phyloP scores from a whole-genome alignment of 92 coral and sea anemone genomes.

The Palythoa heliodiscus region DNA sequence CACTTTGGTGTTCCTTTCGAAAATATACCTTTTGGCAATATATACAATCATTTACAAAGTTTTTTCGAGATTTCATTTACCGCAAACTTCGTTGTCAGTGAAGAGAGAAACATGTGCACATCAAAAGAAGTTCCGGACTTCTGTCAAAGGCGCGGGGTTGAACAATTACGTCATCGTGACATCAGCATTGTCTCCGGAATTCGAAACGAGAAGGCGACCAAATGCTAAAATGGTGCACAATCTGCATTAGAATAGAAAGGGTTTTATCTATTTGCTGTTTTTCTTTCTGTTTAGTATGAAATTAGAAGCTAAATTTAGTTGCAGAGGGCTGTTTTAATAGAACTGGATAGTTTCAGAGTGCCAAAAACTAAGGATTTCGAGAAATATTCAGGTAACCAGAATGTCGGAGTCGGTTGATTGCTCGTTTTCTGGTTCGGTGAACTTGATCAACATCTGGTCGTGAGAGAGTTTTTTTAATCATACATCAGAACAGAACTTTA shows the following conservation, averaged over 20 bases:
- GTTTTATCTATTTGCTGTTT: constrained; percentile 23
- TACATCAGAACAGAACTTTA: background rate
- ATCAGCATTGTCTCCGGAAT: constrained; percentile 1
- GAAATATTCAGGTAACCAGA: background rate
- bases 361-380: background rate
- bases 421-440: constrained; percentile 11
- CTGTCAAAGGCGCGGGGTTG: constrained; percentile 21
- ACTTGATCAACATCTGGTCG: constrained; percentile 21
- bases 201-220: no score
- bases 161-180: constrained; percentile 42
- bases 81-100: background rate
- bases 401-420: background rate
- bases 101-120: background rate
- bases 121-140: constrained; percentile 4
- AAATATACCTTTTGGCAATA: background rate
- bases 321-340: background rate
- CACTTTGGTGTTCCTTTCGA: background rate
- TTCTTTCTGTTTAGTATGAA: constrained; percentile 7
- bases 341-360: background rate
- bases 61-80: no score
- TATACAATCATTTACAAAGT: background rate
- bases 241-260: constrained; percentile 36
- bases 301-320: background rate
- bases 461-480: constrained; percentile 17
- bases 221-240: background rate